Base-by-base conservation (phyloP, 2,888 invertebrate genomes). In the Hesperia comma region DNA sequence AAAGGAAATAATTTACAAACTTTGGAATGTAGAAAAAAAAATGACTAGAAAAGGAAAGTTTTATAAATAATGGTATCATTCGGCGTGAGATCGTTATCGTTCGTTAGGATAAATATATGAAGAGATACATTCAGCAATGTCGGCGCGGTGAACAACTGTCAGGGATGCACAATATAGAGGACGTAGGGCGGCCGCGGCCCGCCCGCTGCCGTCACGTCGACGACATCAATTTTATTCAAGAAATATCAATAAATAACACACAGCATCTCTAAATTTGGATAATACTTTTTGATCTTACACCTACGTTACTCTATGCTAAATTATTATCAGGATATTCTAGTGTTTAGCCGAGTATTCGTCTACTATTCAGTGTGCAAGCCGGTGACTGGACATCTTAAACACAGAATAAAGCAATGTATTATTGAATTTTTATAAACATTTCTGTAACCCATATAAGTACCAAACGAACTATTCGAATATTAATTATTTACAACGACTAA, bases 231-330 rank as follows among this genome's bases (percentile, higher is more conserved):
- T 81, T 12, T 6, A 51, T 51, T 85, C 79, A 84, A 83, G 84
- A 86, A 86, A 84, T 75, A 81, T 83, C 53, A 54, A 54, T 54
- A 54, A 82, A 80, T 83, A 88, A 90, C 90, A 90, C 89, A 88
- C 86, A 88, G 88, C 88, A 83, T 88, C 81, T 83, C 90, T 90
- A 90, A 88, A 84, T 84, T 89, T 90, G 91, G 89, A 87, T 91
- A 92, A 92, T 92, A 92, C 92, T 92, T 92, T 83, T 89, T 84
- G 83, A 87, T 84, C 91, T 91, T 90, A 87, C 70, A 81, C 71
- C 87, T 88, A 88, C 77, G 76, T 83, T 82, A 70, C 74, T 84
- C 87, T 88, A 90, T 80, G 79, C 88, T 90, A 89, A 86, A 79
- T 90, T 90, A 90, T 90, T 88, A 90, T 90, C 87, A 79, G 87